Evolutionary conservation across 2,888 invertebrate genomes (phyloP), one percentile per base, ranked within the genome.

Genomic region (Diaphora mendica): DNA sequence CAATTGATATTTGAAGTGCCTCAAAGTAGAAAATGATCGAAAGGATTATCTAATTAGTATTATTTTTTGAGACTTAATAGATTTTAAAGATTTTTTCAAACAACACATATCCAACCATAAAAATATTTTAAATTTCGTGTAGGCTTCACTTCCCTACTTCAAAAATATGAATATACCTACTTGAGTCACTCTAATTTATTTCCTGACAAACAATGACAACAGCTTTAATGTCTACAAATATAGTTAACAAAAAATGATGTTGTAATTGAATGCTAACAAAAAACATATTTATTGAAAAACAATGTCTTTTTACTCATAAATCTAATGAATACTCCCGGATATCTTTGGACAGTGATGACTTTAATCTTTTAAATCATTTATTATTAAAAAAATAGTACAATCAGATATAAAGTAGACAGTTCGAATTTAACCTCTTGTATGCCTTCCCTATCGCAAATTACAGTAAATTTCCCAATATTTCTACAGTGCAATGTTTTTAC

Each of bases 191-290:
- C 51, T 42, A 59, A 74, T 74, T 74, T 68, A 71, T 71, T 74
- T 71, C 71, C 74, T 74, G 71, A 74, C 68, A 68, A 48, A 74
- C 64, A 68, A 42, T 73, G 73, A 70, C 73, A 73, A 70, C 59
- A 55, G 68, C 33, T 64, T 68, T 74, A 74, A 68, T 68, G 71
- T 71, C 42, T 51, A 68, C 64, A 74, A 64, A 65, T 55, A 66
- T 59, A 67, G 23, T 26, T 23, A 13, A 67, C 66, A 73, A 70
- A 73, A 73, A 73, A 71, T 71, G 33, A 71, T 70, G 64, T 64
- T 64, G 17, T 70, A 64, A 70, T 64, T 64, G 44, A 70, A 48
- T 70, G 33, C 35, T 44, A 51, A 64, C 11, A 64, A 64, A 70
- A 70, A 70, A 65, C 8, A 64, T n/a, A 33, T n/a, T 13, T 39